Conservation (phyloP, 30 jellyfish, hydroid and myxozoan genomes). For the Aurelia aurita complex sp. Pacific region DNA sequence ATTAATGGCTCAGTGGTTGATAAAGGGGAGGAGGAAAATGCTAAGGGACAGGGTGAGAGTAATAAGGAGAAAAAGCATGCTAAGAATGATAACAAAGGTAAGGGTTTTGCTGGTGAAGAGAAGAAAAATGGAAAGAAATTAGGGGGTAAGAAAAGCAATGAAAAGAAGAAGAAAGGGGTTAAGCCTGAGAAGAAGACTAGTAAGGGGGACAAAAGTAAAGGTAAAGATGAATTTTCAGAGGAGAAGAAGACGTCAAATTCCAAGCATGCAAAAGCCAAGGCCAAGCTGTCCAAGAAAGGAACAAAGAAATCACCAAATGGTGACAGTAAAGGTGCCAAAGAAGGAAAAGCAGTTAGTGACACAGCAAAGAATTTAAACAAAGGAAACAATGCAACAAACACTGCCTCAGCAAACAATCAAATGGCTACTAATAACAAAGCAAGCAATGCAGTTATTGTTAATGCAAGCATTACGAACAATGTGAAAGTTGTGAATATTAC, state of each 20-base stretch:
- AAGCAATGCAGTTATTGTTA: too few relatives aligned
- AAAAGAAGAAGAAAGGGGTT: neutral
- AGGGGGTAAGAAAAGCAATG: neutral
- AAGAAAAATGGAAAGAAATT: neutral
- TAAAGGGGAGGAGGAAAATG: neutral
- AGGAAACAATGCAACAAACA: too few relatives aligned
- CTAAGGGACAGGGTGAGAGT: neutral
- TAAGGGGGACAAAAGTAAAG: neutral
- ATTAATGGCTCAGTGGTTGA: neutral
- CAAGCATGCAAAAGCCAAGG: too few relatives aligned
- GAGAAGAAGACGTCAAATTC: neutral
- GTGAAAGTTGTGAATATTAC: too few relatives aligned
- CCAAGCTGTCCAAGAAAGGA: neutral
- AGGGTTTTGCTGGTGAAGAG: neutral
- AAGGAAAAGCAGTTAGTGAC: neutral
- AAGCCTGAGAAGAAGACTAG: neutral
- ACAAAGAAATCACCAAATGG: neutral
- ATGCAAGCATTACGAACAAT: too few relatives aligned
- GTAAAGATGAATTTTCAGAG: constrained; percentile 3
- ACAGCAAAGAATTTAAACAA: neutral
- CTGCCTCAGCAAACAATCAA: too few relatives aligned
- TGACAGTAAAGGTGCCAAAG: neutral
- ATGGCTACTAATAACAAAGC: too few relatives aligned
- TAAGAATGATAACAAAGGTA: neutral
- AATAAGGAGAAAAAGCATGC: neutral